phyloP scores from a whole-genome alignment of 2,113 vertebrate genomes.

The Crotalus helleri region DNA sequence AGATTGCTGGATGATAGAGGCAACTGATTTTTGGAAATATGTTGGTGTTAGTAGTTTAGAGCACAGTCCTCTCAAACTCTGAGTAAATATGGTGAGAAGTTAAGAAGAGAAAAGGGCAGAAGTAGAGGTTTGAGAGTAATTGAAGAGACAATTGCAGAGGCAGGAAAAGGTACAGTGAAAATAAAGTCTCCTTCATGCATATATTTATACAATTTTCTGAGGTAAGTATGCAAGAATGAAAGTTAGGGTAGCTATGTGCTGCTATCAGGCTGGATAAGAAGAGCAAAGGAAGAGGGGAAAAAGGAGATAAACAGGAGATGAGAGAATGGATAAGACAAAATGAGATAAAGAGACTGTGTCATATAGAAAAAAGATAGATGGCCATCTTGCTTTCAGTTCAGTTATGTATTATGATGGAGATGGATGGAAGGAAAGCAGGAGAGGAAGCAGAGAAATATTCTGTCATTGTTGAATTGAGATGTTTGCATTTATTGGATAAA shows the following conservation, averaged over 20 bases:
- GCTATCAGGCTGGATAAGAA: not conserved
- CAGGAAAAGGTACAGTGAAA: not conserved
- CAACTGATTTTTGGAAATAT: not conserved
- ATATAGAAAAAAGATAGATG: not conserved
- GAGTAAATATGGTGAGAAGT: not conserved
- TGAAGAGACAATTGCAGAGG: not conserved
- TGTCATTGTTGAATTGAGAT: not conserved
- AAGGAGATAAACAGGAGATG: not conserved
- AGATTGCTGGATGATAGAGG: not conserved
- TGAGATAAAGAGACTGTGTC: not conserved
- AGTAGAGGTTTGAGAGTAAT: not conserved
- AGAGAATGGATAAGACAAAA: not conserved
- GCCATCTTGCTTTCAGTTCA: not conserved
- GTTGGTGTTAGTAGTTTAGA: not conserved
- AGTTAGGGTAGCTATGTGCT: not conserved
- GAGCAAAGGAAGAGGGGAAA: not conserved
- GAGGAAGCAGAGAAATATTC: not conserved
- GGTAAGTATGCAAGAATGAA: not conserved
- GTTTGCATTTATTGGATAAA: not conserved
- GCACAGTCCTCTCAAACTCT: not conserved
- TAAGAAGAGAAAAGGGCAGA: not conserved
- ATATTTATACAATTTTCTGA: not conserved
- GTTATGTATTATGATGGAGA: not conserved
- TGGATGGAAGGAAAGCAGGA: not conserved
- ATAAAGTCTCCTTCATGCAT: not conserved